phyloP scores from a whole-genome alignment of 1,140 invertebrate species.

The Elysia chlorotica region DNA sequence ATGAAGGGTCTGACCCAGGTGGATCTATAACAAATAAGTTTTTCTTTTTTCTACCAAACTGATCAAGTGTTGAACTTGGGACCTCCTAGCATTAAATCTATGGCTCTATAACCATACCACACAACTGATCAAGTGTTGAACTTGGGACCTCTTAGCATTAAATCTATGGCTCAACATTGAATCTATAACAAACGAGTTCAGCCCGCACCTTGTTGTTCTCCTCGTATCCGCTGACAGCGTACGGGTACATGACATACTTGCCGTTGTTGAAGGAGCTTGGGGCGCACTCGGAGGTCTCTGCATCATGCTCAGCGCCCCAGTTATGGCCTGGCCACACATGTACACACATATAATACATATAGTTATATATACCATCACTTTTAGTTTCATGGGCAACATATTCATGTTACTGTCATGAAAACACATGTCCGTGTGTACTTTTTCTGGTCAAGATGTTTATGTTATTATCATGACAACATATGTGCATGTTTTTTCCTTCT shows the following conservation, averaged over 20 bases:
- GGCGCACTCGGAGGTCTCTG: constrained; percentile 90
- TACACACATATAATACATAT: too few species aligned
- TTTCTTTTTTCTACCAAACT: neutral
- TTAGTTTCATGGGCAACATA: too few species aligned
- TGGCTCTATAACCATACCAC: neutral
- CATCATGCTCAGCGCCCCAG: constrained; percentile 98
- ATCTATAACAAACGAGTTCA: neutral
- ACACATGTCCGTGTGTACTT: too few species aligned
- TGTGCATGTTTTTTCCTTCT: too few species aligned
- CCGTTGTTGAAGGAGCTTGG: constrained; percentile 87
- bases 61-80: neutral
- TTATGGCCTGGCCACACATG: constrained; percentile 95
- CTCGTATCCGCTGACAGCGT: constrained; percentile 95
- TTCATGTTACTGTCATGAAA: too few species aligned
- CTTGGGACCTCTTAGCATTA: too few species aligned
- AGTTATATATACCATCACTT: too few species aligned
- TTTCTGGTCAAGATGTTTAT: too few species aligned
- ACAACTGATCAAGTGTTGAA: neutral
- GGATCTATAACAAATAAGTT: neutral
- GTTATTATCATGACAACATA: too few species aligned
- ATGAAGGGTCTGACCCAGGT: too few species aligned
- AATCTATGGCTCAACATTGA: too few species aligned
- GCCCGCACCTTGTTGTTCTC: constrained; percentile 88
- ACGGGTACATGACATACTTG: constrained; percentile 97
- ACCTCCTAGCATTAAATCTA: neutral